Evolutionary conservation across 1,140 invertebrate species (phyloP).

Genomic region (Helicorthomorpha holstii): DNA sequence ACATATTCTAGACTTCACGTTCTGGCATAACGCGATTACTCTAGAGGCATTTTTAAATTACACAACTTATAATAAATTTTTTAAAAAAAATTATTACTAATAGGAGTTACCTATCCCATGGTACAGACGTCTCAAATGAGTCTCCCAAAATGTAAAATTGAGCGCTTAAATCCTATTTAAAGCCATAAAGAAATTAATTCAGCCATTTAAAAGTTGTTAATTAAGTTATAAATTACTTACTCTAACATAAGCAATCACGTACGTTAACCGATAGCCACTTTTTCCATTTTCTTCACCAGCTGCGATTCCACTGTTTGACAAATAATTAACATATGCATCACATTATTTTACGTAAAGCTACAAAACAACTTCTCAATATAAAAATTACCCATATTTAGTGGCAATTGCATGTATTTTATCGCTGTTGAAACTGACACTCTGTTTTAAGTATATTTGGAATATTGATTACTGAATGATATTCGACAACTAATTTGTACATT

Average conservation of each 20-base stretch:
- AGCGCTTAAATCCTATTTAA: conserved; percentile 81
- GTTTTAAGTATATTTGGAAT: conserved; percentile 62
- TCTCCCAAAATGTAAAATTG: conserved; percentile 79
- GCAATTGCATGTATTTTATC: conserved; percentile 70
- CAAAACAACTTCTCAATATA: neutral
- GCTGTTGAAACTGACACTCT: conserved; percentile 61
- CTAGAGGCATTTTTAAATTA: too few species aligned
- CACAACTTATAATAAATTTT: too few species aligned
- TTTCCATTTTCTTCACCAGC: conserved; percentile 86
- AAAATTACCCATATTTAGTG: conserved; percentile 25
- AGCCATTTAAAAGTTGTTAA: too few species aligned
- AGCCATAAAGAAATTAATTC: too few species aligned
- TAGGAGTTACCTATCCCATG: too few species aligned
- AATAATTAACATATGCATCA: conserved; percentile 1
- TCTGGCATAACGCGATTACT: conserved; percentile 60
- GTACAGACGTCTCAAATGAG: conserved; percentile 95
- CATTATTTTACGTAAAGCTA: neutral
- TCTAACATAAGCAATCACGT: conserved; percentile 93
- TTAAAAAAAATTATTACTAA: too few species aligned
- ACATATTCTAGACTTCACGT: conserved; percentile 67
- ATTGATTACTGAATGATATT: too few species aligned
- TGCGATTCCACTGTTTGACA: conserved; percentile 48
- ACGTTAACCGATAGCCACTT: conserved; percentile 87
- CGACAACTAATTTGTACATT: too few species aligned
- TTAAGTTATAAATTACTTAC: too few species aligned